Conservation (phyloP, 2,888 invertebrate genomes). For the Leptinotarsa rubiginosa region DNA sequence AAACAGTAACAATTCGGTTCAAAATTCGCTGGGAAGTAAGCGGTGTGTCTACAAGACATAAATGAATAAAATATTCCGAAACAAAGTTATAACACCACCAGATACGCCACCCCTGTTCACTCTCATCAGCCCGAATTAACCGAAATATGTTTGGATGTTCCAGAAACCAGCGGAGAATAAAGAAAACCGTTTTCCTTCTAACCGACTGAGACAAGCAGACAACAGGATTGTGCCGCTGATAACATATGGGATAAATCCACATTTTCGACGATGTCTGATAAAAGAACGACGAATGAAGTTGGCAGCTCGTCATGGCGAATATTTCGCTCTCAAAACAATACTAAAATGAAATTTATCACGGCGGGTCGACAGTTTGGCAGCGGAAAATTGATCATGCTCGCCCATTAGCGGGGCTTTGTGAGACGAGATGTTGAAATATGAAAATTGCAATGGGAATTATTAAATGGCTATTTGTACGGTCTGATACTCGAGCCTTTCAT, state of each 20-base stretch:
- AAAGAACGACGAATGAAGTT: conserved; percentile 58
- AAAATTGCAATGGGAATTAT: conserved; percentile 30
- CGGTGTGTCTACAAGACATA: too few relatives aligned
- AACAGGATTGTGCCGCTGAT: conserved; percentile 51
- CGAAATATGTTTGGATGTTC: conserved; percentile 9
- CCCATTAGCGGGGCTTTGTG: conserved; percentile 45
- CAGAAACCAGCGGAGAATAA: conserved; percentile 18
- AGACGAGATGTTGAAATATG: conserved; percentile 31
- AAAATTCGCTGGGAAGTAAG: too few relatives aligned
- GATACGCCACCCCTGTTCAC: conserved; percentile 15
- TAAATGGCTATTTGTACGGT: conserved; percentile 28
- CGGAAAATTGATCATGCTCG: conserved; percentile 58
- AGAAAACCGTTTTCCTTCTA: conserved; percentile 39
- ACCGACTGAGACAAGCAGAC: conserved; percentile 48
- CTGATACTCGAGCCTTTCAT: conserved; percentile 23
- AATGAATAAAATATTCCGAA: too few relatives aligned
- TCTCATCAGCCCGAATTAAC: conserved; percentile 12
- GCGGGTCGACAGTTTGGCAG: conserved; percentile 58
- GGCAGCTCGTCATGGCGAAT: conserved; percentile 60
- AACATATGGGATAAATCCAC: conserved; percentile 55
- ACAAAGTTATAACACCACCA: neutral
- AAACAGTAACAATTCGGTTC: too few relatives aligned
- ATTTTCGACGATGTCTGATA: conserved; percentile 52
- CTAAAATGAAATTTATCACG: conserved; percentile 60
- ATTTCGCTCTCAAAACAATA: conserved; percentile 60